phyloP scores from a whole-genome alignment of 1,140 invertebrate genomes.

The Lutraria rhynchaena region DNA sequence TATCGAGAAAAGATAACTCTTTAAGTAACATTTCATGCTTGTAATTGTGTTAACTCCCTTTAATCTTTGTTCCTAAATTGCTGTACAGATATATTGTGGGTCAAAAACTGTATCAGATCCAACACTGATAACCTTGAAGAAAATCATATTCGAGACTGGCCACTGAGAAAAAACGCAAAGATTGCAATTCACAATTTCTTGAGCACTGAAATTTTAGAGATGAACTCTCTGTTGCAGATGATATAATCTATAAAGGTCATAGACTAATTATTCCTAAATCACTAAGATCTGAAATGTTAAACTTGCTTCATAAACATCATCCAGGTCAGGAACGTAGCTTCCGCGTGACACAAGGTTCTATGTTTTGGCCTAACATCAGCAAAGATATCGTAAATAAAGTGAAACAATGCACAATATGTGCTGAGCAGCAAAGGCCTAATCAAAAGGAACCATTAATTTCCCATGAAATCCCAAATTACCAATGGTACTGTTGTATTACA shows the following conservation, averaged over 20 bases:
- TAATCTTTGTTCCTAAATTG: too few species aligned
- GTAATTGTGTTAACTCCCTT: too few species aligned
- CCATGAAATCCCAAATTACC: background rate
- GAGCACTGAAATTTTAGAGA: too few species aligned
- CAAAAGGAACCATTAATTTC: slow-evolving; percentile 41
- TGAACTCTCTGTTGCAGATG: slow-evolving; percentile 19
- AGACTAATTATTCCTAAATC: background rate
- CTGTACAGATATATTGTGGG: too few species aligned
- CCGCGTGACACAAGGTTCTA: background rate
- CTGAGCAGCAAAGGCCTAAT: slow-evolving; percentile 14
- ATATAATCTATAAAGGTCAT: background rate
- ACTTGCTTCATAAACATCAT: background rate
- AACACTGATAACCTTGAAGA: too few species aligned
- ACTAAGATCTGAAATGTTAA: background rate
- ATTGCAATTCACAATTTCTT: too few species aligned
- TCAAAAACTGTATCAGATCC: too few species aligned
- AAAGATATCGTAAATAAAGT: background rate
- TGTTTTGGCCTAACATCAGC: slow-evolving; percentile 7
- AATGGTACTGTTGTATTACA: too few species aligned
- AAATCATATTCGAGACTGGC: too few species aligned
- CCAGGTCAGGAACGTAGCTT: background rate
- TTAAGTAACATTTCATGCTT: too few species aligned
- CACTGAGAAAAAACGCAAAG: too few species aligned
- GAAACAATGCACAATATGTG: background rate
- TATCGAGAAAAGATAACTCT: too few species aligned